Evolutionary conservation across 2,113 vertebrate genomes (phyloP), one percentile per base, ranked within the genome.

Genomic region (Prunella fulvescens): DNA sequence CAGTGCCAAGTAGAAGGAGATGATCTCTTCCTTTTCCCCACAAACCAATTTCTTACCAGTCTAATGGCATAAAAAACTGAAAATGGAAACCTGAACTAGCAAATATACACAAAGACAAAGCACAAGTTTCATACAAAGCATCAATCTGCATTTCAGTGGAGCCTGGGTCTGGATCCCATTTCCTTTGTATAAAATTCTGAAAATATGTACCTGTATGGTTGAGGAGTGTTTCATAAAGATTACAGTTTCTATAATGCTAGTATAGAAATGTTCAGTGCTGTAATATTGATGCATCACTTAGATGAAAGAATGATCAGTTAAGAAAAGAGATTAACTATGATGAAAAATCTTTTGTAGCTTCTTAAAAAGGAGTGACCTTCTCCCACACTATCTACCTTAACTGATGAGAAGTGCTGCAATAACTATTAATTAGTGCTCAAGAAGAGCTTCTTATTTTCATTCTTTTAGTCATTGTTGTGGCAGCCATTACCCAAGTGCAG

Each of bases 1-100:
- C 28, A 71, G 31, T 7, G 42, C 47, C 0, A 0, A 82, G 4
- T 2, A 57, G 11, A 40, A 18, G 23, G 9, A 24, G 5, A 29
- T 2, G 3, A 76, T 64, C 28, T 4, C 39, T 35, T 90, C 20
- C 33, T 74, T 67, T 47, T 24, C 37, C 50, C 31, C 31, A 33
- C 10, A 74, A 70, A 87, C 5, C 15, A 20, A 37, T 16, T 78
- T 84, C 50, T 81, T 89, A 48, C 10, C 39, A 44, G 7, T 44
- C 11, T 67, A 48, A 57, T 1, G 9, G 13, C 50, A 60, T 17
- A 35, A 91, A 74, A 22, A 89, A 42, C 20, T 74, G n/a, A 44
- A 51, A 33, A 84, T 35, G 20, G 73, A 84, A 95, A 76, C 28
- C 19, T 39, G 17, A 91, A 89, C 60, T 44, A 69, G n/a, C 9